Base-by-base conservation (phyloP, 2,113 vertebrate genomes). In the Tychaedon coryphoeus region DNA sequence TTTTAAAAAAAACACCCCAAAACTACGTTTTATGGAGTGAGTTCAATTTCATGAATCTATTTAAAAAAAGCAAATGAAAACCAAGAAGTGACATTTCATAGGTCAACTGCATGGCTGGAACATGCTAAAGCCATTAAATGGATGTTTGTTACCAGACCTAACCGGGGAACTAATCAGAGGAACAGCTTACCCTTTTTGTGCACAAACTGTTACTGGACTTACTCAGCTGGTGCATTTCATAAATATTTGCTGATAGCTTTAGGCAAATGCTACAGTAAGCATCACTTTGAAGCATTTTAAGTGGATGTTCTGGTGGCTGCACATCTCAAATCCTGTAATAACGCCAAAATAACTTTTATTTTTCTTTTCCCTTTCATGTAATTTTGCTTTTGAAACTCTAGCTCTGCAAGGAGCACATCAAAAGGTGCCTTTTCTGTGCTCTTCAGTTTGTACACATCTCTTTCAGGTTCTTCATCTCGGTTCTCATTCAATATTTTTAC, bases 161-260 rank as follows among this genome's bases (percentile, higher is more conserved):
- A 42, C 8, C 67, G 47, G 12, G 20, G 56, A 74, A 34, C 18
- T 78, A 50, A 12, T 34, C 50, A 29, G 7, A 78, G 33, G 8
- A 76, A 48, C n/a, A 75, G 75, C n/a, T 93, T 31, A 17, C 13
- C 5, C 12, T 61, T 75, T 89, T 34, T 87, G 73, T 75, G 40
- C 57, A 42, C 33, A 73, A 50, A 62, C 65, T 40, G 4, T n/a
- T 91, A 34, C 20, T 73, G 80, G n/a, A 51, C 29, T 31, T 48
- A 43, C 26, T 94, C 65, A 87, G 51, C 76, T 71, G 61, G 17
- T 51, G 12, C 57, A 36, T 82, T 95, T 93, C 36, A 60, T 89
- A 81, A 91, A 87, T 87, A 93, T 91, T 85, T 95, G 43, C 48
- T 75, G 61, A 48, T 54, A 60, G 62, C 88, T 95, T 88, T 85